Conservation (phyloP, 2,113 vertebrate species). For the Macrotus californicus region DNA sequence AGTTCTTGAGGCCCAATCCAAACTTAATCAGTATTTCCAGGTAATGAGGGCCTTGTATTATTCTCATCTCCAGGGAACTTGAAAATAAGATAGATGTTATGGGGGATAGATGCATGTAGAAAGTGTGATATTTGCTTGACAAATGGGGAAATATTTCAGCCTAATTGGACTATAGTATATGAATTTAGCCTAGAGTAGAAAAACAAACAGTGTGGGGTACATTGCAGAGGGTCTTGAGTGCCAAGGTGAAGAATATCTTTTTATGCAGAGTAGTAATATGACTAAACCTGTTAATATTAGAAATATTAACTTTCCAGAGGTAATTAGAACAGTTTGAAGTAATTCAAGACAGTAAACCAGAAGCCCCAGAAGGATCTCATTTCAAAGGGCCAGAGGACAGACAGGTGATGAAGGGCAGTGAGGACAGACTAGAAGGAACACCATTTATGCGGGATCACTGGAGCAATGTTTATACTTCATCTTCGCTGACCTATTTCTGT, state of each 20-base stretch:
- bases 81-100: neutral
- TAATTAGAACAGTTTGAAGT: slow-evolving; percentile 17
- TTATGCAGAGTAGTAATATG: neutral
- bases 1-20: neutral
- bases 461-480: neutral
- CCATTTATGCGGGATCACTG: neutral
- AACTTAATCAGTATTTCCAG: slow-evolving; percentile 1
- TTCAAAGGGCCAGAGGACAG: slow-evolving; percentile 11
- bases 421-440: neutral
- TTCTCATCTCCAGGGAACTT: neutral
- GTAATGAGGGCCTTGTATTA: neutral
- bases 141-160: neutral
- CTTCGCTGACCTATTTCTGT: neutral
- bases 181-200: neutral
- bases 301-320: slow-evolving; percentile 1
- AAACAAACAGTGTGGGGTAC: neutral
- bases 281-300: neutral
- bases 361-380: neutral
- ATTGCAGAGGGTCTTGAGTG: neutral
- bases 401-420: neutral
- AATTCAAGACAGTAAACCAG: neutral
- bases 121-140: neutral
- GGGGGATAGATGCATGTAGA: neutral
- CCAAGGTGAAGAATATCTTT: neutral
- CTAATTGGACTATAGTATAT: neutral